These are phyloP conservation scores for Cryptocephalus primarius DNA, from an alignment of 2,888 invertebrate species.

Conservation along the genomic window DNA sequence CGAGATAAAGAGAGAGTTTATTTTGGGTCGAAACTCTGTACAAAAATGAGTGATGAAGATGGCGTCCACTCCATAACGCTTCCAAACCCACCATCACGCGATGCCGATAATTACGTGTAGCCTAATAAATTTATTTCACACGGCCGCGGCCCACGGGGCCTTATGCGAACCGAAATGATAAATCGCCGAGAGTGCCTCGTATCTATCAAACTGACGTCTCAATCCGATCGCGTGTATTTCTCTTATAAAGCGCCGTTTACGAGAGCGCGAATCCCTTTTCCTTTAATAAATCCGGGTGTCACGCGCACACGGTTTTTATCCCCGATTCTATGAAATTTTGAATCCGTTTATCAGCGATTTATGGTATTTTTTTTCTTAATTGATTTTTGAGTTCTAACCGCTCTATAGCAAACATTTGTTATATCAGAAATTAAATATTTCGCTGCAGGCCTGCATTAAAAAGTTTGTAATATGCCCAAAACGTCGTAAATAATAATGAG, in stretches of 20 bases:
- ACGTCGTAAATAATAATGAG: too few species aligned
- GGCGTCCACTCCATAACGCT: constrained; percentile 13
- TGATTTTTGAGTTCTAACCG: too few species aligned
- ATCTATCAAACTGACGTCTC: constrained; percentile 33
- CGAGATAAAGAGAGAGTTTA: not conserved
- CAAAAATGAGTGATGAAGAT: constrained; percentile 5
- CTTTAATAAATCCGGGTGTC: too few species aligned
- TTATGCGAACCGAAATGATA: constrained; percentile 20
- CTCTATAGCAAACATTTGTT: too few species aligned
- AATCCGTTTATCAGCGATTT: too few species aligned
- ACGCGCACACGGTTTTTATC: too few species aligned
- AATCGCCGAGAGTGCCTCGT: constrained; percentile 24
- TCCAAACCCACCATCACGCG: constrained; percentile 22
- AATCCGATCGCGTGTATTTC: constrained; percentile 22
- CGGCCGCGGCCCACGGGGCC: constrained; percentile 16
- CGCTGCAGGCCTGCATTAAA: too few species aligned
- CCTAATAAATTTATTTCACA: constrained; percentile 33
- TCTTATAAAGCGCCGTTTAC: constrained; percentile 4
- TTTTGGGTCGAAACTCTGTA: constrained; percentile 1
- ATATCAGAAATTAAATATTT: too few species aligned
- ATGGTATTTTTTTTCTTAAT: too few species aligned
- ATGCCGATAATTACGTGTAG: constrained; percentile 27
- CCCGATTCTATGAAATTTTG: too few species aligned
- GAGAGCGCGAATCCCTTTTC: too few species aligned
- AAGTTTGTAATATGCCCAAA: too few species aligned